Evolutionary conservation across 2,113 vertebrate genomes (phyloP), one percentile per base, ranked within the genome.

Genomic region (Mellivora capensis): DNA sequence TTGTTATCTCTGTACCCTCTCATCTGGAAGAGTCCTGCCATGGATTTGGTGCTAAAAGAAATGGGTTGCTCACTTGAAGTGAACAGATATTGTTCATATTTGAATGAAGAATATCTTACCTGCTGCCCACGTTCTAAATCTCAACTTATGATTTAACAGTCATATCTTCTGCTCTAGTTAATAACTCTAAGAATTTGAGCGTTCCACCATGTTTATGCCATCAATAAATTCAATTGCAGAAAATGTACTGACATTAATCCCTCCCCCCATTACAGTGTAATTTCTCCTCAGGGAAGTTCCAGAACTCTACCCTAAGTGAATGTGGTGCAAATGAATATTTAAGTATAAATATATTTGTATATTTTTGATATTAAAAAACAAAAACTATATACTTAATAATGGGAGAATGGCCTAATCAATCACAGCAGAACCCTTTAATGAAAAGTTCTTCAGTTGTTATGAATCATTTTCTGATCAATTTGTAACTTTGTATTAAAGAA

Each of bases 401-500:
- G 23, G 18, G 14, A 64, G 20, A 67, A 74, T 88, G 37, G 7
- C 11, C 9, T 79, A 67, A 39, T 67, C 4, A 64, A 52, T 83
- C 52, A 54, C 29, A 42, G 18, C 67, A 80, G 23, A 67, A 2
- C 3, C 54, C 11, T 61, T 29, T 52, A 94, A 72, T 59, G 20
- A 9, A 64, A 90, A 64, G 47, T 61, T 79, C 47, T 80, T 17
- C 8, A 77, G 27, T 64, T 52, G 44, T 54, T 39, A n/a, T 88
- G 57, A 90, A 54, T 96, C 12, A 85, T 37, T 80, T 95, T 82
- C 20, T 47, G 49, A 87, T 74, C 23, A 61, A 82, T 83, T 83
- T 86, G 17, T 93, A 49, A 91, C 89, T 93, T 87, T 86, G 20
- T 39, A 52, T 74, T 87, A 89, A 81, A 52, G 82, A 76, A 94